A percentile compares a stretch with the other conserved stretches of the same genome.
Evolutionary conservation across 2,797 vertebrate genomes (phyloP).

Genomic region (Scleropages formosus): DNA sequence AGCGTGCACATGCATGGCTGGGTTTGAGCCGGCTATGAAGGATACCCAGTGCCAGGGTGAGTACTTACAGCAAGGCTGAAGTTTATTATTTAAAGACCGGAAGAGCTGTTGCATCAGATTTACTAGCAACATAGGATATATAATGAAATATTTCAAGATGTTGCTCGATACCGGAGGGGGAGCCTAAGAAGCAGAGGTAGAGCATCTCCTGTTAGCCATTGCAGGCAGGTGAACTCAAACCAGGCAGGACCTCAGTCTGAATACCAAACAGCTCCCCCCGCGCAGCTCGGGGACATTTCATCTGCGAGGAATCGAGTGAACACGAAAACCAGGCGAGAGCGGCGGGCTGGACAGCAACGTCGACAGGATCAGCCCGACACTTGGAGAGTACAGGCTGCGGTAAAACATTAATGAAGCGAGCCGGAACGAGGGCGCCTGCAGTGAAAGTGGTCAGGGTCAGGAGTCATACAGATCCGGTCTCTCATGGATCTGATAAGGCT

Average conservation of each 20-base stretch:
- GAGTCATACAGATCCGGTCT: background rate
- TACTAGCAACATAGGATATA: background rate
- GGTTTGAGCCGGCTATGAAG: conserved; percentile 85
- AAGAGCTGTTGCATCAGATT: background rate
- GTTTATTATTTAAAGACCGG: background rate
- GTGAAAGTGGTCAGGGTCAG: background rate
- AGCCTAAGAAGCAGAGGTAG: conserved; percentile 54
- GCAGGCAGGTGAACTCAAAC: conserved; percentile 62
- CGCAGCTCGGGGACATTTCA: background rate
- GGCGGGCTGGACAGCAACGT: conserved; percentile 7
- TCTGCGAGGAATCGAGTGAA: too few species aligned
- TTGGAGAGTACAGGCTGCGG: background rate
- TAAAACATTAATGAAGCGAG: conserved; percentile 33
- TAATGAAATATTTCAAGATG: too few species aligned
- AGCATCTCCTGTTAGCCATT: too few species aligned
- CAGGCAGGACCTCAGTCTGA: conserved; percentile 51
- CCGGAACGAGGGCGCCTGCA: background rate
- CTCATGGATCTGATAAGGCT: background rate
- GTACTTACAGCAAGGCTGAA: conserved; percentile 3
- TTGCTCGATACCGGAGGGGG: background rate
- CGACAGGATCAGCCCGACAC: conserved; percentile 49
- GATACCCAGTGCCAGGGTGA: conserved; percentile 90
- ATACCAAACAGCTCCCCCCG: conserved; percentile 46
- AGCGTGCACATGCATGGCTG: conserved; percentile 87
- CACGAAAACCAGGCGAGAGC: background rate